phyloP scores from a whole-genome alignment of 2,888 invertebrate species.

The Magallana nippona region DNA sequence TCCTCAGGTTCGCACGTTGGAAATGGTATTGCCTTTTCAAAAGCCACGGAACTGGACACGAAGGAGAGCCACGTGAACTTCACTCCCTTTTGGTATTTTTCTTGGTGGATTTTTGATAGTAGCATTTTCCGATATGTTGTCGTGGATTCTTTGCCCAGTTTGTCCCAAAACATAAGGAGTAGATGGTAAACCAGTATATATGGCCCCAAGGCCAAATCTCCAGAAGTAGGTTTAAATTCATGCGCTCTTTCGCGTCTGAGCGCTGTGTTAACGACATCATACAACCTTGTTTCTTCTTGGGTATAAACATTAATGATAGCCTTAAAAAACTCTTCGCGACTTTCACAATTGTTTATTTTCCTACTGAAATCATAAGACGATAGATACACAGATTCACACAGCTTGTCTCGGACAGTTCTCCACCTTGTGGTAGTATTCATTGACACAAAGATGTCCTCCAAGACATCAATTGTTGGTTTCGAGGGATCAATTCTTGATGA shows the following conservation, averaged over 20 bases:
- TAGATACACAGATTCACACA: constrained; percentile 51
- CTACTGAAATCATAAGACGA: constrained; percentile 47
- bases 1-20: constrained; percentile 51
- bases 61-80: constrained; percentile 57
- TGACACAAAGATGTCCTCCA: constrained; percentile 51
- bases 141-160: constrained; percentile 45
- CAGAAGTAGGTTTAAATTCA: constrained; percentile 53
- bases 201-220: constrained; percentile 58
- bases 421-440: constrained; percentile 52
- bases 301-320: constrained; percentile 54
- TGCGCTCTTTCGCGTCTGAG: constrained; percentile 51
- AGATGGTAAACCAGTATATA: constrained; percentile 57
- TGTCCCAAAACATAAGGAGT: constrained; percentile 54
- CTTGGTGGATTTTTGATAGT: constrained; percentile 43
- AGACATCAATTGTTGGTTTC: constrained; percentile 46
- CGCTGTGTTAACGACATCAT: constrained; percentile 55
- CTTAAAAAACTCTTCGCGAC: constrained; percentile 49
- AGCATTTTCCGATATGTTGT: constrained; percentile 55
- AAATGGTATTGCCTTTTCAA: constrained; percentile 50
- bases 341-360: constrained; percentile 44
- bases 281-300: constrained; percentile 52
- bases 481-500: constrained; percentile 49
- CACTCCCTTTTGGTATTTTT: constrained; percentile 51
- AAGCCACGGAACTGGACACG: constrained; percentile 53
- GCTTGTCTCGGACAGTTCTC: constrained; percentile 53